Percentiles rank a stretch among this genome's conserved stretches.
These are phyloP conservation scores for Halictus ligatus DNA, from an alignment of 2,888 invertebrate genomes.

Conservation along the genomic window DNA sequence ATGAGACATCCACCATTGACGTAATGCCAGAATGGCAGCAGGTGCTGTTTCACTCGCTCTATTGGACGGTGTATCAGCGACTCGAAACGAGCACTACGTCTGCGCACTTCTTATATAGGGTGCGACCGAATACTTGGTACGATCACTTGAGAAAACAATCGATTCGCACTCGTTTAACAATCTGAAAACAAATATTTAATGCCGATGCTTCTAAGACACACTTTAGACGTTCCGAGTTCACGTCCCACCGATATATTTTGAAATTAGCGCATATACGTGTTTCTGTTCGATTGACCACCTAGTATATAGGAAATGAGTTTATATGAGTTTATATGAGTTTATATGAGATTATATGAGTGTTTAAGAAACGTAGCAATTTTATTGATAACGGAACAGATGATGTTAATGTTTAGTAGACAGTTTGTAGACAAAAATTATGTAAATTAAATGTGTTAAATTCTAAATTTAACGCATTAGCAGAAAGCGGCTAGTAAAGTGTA, in stretches of 20 bases:
- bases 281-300: too few species aligned
- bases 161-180: not conserved
- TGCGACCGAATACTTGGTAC: not conserved
- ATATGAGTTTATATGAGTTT: too few species aligned
- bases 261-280: not conserved
- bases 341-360: too few species aligned
- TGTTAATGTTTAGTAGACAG: too few species aligned
- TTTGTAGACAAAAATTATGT: too few species aligned
- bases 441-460: too few species aligned
- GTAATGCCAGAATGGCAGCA: conserved; percentile 81
- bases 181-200: not conserved
- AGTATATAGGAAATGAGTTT: not conserved
- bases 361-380: too few species aligned
- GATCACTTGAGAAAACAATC: not conserved
- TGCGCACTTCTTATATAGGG: conserved; percentile 49
- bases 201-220: not conserved
- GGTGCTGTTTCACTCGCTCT: conserved; percentile 70
- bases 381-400: too few species aligned
- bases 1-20: conserved; percentile 79
- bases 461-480: too few species aligned
- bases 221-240: not conserved
- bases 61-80: conserved; percentile 51
- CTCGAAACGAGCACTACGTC: conserved; percentile 46
- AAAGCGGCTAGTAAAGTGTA: too few species aligned
- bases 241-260: conserved; percentile 27